Evolutionary conservation across 2,113 vertebrate genomes (phyloP), one percentile per base, ranked within the genome.

Genomic region (Hippoglossus stenolepis): DNA sequence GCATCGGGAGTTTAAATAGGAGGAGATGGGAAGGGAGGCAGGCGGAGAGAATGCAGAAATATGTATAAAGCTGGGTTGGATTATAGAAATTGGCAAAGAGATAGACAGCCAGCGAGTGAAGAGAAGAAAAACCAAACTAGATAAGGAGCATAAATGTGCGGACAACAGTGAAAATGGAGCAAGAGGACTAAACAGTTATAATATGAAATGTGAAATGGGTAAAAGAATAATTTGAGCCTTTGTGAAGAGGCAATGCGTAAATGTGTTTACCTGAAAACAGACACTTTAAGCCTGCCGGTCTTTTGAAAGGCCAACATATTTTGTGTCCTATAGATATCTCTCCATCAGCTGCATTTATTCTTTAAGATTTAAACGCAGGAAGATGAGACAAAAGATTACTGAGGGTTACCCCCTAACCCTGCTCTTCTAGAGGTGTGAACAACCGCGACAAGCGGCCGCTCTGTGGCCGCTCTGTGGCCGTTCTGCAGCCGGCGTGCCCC

Each of bases 251-350:
- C 35, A 64, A 12, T 8, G 24, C 28, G 61, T 66, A 85, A 85
- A 91, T 77, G 63, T 2, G 58, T 90, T 88, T 86, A 78, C 79
- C 53, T 66, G 77, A 82, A 73, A 80, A 73, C 65, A 60, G 78
- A 79, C 23, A 51, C 57, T 72, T 65, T 72, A 80, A 91, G 80
- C 67, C 79, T 77, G 54, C 56, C 15, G 65, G 66, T 75, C 67
- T 28, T 87, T 82, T 82, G 61, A 90, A 88, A 77, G 61, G 66
- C 75, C 79, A 68, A 75, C 80, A 70, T 81, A 65, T 85, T 84
- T 80, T 80, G 45, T 66, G 78, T 78, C 87, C 63, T 58, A 51
- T 18, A 71, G 28, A 40, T 82, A 79, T 83, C 72, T 40, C 68
- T 87, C 65, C 81, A 86, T 83, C 40, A 83, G 63, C 53, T 59